Evolutionary conservation across 37 sponge, comb jelly and placozoan genomes (phyloP), one percentile per base, ranked within the genome.

Genomic region (Diacarnus erythraeanus): DNA sequence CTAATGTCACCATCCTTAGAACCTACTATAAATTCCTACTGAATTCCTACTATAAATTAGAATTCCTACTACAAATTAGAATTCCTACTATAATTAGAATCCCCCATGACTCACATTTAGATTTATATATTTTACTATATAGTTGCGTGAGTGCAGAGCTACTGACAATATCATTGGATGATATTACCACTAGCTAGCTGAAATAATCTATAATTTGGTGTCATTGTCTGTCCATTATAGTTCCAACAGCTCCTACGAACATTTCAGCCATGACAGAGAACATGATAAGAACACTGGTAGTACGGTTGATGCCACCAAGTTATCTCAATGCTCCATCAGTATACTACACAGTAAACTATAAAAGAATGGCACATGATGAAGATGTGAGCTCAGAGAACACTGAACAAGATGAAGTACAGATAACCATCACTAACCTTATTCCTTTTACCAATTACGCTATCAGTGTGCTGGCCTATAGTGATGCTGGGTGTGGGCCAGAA

Each of bases 361-460:
- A n/a, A n/a, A n/a, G n/a, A n/a, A n/a, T n/a, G n/a, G n/a, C n/a
- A n/a, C n/a, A n/a, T n/a, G n/a, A n/a, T n/a, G 60, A 54, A 33
- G n/a, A 30, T 6, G 57, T 29, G 12, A 56, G 35, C 27, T n/a
- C 54, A 1, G 31, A 44, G 8, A 68, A 6, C 17, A 56, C 59
- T 10, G 42, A 3, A 6, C 23, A 35, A 20, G 39, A 42, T 73
- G 65, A 36, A 0, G 54, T 67, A 0, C n/a, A 23, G 17, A 20
- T 23, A 15, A 58, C 25, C 18, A 31, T 85, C 0, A 27, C 8
- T 27, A 30, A 30, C 2, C 54, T 87, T 59, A 0, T 60, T 33
- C 77, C 81, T 33, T 87, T 51, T 37, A 77, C 74, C 0, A 29
- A 42, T n/a, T 87, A 87, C 64, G 17, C 43, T 23, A 27, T 82